Evolutionary conservation across 2,113 vertebrate genomes (phyloP), one percentile per base, ranked within the genome.

Genomic region (Cyanoderma ruficeps): DNA sequence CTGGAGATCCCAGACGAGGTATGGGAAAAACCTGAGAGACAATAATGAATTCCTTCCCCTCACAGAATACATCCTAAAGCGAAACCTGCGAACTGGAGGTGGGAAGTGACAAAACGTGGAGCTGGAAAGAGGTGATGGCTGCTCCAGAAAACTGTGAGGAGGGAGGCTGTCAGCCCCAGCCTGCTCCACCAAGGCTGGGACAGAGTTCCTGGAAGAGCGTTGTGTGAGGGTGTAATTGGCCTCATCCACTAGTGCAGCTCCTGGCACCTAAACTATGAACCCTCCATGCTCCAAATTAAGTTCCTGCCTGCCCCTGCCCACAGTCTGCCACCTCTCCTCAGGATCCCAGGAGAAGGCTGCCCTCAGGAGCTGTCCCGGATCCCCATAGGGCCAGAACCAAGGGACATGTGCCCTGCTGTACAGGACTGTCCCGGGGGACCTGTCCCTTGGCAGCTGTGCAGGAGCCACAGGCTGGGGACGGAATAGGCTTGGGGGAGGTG

Each of bases 141-240:
- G 74, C 57, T 83, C 75, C 42, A 37, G 68, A 77, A 86, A 83
- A 44, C 56, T 31, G 75, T 53, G 56, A 88, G 52, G 33, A 65
- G 27, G 11, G n/a, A 55, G 33, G 41, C 35, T 88, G 46, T 37
- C 42, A 57, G 65, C 15, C 56, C 7, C 37, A 81, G 19, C 23
- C 46, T 52, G 44, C 12, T 81, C 27, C 28, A 18, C n/a, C 57
- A 9, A 13, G 53, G 35, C 49, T 57, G 35, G 41, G 47, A 69
- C 41, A 53, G 67, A 13, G 59, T 13, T 84, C 56, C 75, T 67
- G 44, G 57, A 83, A 37, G 82, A 82, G 27, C 78, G 63, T 42
- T 0, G 0, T 21, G 27, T 0, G 11, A 85, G 17, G 24, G 15
- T 67, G n/a, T n/a, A 33, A 31, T 19, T 53, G 67, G 35, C 41